These are phyloP conservation scores for Gonatopus flavifemur DNA, from an alignment of 1,140 invertebrate species.

Conservation along the genomic window DNA sequence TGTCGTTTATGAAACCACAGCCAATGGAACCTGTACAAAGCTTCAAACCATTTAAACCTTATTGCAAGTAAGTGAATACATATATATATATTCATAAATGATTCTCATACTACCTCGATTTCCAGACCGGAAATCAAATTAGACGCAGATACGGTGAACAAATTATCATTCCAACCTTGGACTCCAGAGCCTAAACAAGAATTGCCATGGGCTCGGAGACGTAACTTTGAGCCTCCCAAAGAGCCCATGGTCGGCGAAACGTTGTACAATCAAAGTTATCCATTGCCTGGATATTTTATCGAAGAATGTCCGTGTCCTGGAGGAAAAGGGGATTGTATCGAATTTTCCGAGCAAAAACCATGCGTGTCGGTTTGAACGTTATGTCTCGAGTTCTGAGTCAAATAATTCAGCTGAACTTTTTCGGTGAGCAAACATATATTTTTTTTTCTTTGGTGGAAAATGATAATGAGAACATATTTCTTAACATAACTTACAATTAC, in stretches of 20 bases:
- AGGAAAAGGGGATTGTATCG: not conserved
- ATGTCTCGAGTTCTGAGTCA: too few relatives aligned
- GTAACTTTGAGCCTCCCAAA: slow-evolving; percentile 44
- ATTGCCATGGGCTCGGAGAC: slow-evolving; percentile 52
- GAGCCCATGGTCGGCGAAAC: slow-evolving; percentile 53
- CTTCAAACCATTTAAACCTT: slow-evolving; percentile 40
- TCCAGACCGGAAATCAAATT: slow-evolving; percentile 59
- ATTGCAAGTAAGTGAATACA: slow-evolving; percentile 33
- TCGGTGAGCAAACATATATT: too few relatives aligned
- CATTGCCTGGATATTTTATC: slow-evolving; percentile 52
- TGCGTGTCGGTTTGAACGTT: too few relatives aligned
- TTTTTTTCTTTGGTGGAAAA: too few relatives aligned
- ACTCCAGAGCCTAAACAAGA: slow-evolving; percentile 42
- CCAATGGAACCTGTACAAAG: slow-evolving; percentile 23
- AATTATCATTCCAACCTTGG: slow-evolving; percentile 61
- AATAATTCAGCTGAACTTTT: too few relatives aligned
- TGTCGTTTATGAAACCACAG: slow-evolving; percentile 40
- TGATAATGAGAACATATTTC: too few relatives aligned
- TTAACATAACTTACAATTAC: too few relatives aligned
- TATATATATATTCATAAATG: not conserved
- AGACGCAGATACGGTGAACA: slow-evolving; percentile 62
- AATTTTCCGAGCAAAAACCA: not conserved
- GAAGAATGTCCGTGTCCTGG: slow-evolving; percentile 31
- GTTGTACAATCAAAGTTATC: slow-evolving; percentile 56
- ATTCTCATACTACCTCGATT: not conserved